phyloP scores from a whole-genome alignment of 1,140 invertebrate species.

The Anoplophora glabripennis region DNA sequence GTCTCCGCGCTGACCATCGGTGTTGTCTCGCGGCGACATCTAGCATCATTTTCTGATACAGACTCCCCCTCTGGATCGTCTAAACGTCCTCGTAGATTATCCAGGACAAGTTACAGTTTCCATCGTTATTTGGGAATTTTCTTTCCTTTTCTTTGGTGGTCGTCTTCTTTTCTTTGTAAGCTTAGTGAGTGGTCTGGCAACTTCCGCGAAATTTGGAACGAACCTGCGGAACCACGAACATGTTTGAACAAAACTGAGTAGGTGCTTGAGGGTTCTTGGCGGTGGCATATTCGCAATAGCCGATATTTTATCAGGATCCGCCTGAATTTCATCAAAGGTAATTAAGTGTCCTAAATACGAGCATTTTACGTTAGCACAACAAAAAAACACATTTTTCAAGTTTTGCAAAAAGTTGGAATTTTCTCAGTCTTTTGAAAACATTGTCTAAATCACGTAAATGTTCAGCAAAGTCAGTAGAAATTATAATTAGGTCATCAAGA shows the following conservation, averaged over 20 bases:
- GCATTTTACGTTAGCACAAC: constrained; percentile 29
- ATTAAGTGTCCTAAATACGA: constrained; percentile 42
- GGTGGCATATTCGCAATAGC: constrained; percentile 32
- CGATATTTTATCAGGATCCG: constrained; percentile 32
- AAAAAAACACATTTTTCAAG: constrained; percentile 35
- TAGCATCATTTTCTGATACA: too few relatives aligned
- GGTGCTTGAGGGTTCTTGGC: constrained; percentile 41
- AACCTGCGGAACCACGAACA: constrained; percentile 45
- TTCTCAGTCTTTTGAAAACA: too few relatives aligned
- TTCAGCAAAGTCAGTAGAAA: too few relatives aligned
- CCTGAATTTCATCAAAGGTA: constrained; percentile 25
- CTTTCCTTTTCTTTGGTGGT: not conserved
- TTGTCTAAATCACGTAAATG: too few relatives aligned
- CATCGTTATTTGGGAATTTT: not conserved
- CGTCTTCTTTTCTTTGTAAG: constrained; percentile 10
- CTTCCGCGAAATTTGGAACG: constrained; percentile 43
- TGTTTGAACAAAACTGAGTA: constrained; percentile 27
- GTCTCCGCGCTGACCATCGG: too few relatives aligned
- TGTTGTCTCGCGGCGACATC: too few relatives aligned
- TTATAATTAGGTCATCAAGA: not conserved
- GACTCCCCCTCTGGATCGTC: too few relatives aligned
- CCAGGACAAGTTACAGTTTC: not conserved
- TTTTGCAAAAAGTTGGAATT: constrained; percentile 12
- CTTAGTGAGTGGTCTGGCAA: constrained; percentile 29
- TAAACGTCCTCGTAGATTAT: too few relatives aligned